Evolutionary conservation across 2,797 vertebrate species (phyloP), one percentile per base, ranked within the genome.

Genomic region (Clarias laeviceps): DNA sequence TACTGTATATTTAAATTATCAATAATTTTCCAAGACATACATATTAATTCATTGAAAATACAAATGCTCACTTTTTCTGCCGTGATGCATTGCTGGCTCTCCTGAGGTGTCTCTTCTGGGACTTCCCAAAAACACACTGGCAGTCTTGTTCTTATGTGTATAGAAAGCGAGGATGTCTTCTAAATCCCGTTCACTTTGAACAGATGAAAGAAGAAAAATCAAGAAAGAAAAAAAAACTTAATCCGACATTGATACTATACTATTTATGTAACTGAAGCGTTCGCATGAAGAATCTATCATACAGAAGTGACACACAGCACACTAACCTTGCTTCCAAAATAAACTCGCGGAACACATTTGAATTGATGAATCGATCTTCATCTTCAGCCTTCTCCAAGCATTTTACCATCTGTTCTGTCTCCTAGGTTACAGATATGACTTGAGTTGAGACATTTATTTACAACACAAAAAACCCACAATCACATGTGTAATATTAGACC

Each of bases 81-180:
- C 89, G 87, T 92, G 85, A 85, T 81, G 88, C 68, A 86, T 91
- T 93, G 87, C 92, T 90, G 90, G 89, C 86, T 93, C 90, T 87
- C 79, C 87, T 72, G 90, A 90, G 87, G 90, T 91, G 18, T 89
- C 93, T 84, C 90, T 91, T 89, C 94, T 95, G 86, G 91, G 86
- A 85, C 87, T 27, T 88, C 97, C 97, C 84, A 98, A 92, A 93
- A 99, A 98, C 92, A 99, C 91, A 80, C 95, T 96, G 87, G 97
- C 95, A 69, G 97, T 97, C 92, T 97, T 98, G 93, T 96, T 99
- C 93, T 97, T 98, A 88, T 97, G 97, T 0, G 97, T 99, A 91
- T 99, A 99, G 94, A 96, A 97, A 14, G 98, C 99, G 90, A 99
- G 93, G 62, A 99, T 95, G 90, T 99, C 97, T 88, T 99, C 98